Conservation (phyloP, 2,888 invertebrate genomes). For the Scrobipalpa atriplicella region DNA sequence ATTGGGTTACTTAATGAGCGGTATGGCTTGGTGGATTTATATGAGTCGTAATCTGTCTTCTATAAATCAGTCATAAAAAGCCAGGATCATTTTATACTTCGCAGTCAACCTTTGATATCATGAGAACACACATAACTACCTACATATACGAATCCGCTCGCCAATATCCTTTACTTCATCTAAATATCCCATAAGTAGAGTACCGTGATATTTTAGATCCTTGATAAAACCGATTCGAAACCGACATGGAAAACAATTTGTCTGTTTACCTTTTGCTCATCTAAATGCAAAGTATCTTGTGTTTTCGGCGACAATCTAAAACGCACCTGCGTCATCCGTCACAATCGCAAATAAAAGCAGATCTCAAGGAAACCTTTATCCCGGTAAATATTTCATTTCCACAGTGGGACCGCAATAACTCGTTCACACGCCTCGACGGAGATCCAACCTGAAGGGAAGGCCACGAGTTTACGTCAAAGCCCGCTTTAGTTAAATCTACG, state of each 20-base stretch:
- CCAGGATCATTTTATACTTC: background rate
- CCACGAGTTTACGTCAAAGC: conserved; percentile 12
- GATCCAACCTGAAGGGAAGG: background rate
- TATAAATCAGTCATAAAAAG: conserved; percentile 1
- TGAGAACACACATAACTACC: too few relatives aligned
- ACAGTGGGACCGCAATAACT: conserved; percentile 23
- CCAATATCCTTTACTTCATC: too few relatives aligned
- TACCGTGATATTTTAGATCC: too few relatives aligned
- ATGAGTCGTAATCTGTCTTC: conserved; percentile 2
- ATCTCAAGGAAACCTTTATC: conserved; percentile 3
- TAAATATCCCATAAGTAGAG: too few relatives aligned
- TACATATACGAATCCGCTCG: too few relatives aligned
- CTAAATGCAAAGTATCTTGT: background rate
- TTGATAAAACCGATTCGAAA: too few relatives aligned
- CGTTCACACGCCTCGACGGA: conserved; percentile 32
- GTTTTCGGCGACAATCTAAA: background rate
- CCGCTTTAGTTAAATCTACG: conserved; percentile 5
- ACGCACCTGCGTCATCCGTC: conserved; percentile 3
- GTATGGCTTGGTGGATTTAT: conserved; percentile 7
- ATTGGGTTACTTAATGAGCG: conserved; percentile 12
- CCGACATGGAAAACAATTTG: too few relatives aligned
- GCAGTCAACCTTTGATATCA: background rate
- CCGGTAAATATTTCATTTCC: conserved; percentile 11
- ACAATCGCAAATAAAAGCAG: background rate
- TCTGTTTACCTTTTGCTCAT: background rate